Evolutionary conservation across 1,140 invertebrate genomes (phyloP).

Genomic region (Stenopsyche tienmushanensis): DNA sequence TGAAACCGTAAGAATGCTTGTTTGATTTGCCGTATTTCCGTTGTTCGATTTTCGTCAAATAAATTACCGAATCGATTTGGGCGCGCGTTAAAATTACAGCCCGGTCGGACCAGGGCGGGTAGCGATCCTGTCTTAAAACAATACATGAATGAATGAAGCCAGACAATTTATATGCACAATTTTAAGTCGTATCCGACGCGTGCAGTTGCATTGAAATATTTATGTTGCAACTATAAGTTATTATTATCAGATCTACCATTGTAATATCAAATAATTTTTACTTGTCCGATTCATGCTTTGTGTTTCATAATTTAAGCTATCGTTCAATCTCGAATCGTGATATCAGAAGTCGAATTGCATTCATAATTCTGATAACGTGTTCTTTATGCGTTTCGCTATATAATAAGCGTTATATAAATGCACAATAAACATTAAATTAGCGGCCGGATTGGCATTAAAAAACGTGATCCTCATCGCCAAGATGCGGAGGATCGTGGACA

Average conservation of each 20-base stretch:
- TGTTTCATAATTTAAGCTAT: slow-evolving; percentile 18
- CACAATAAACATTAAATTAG: neutral
- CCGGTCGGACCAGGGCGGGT: no score
- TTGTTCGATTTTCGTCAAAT: no score
- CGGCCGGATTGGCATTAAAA: no score
- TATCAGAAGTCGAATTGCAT: slow-evolving; percentile 23
- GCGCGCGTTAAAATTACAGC: no score
- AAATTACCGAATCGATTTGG: no score
- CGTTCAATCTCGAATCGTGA: slow-evolving; percentile 17
- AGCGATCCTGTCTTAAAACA: no score
- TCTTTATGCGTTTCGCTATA: slow-evolving; percentile 5
- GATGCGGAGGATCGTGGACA: no score
- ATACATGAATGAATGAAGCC: no score
- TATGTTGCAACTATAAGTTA: neutral
- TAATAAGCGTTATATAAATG: neutral
- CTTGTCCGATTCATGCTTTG: slow-evolving; percentile 13
- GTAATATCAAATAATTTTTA: slow-evolving; percentile 18
- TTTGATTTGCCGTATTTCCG: no score
- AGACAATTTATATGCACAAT: neutral
- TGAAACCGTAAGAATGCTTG: no score
- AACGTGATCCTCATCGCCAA: no score
- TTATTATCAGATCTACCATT: slow-evolving; percentile 12
- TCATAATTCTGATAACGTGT: slow-evolving; percentile 11
- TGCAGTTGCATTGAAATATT: neutral
- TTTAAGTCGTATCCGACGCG: no score